Percentiles rank a stretch among this genome's conserved stretches.
phyloP scores from a whole-genome alignment of 2,113 vertebrate species.

The Scomber scombrus region DNA sequence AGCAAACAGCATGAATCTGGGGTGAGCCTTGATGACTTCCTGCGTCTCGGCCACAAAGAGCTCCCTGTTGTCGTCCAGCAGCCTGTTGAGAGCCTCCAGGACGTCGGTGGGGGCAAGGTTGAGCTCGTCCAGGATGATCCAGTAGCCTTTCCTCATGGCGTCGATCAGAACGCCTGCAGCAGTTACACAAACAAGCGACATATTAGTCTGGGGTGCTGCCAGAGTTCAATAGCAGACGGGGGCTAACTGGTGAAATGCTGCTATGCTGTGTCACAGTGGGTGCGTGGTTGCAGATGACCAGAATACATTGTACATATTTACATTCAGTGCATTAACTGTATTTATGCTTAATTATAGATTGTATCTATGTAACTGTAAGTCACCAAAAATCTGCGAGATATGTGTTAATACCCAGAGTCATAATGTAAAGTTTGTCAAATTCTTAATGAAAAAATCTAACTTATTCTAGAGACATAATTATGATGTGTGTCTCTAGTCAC shows the following conservation, averaged over 20 bases:
- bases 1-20: constrained; percentile 97
- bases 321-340: not conserved
- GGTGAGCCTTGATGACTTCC: constrained; percentile 95
- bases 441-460: no score
- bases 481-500: no score
- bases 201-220: not conserved
- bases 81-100: constrained; percentile 95
- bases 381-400: no score
- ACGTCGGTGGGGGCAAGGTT: constrained; percentile 98
- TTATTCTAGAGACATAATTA: no score
- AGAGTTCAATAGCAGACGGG: not conserved
- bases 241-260: not conserved
- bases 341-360: no score
- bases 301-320: not conserved
- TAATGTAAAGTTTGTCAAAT: no score
- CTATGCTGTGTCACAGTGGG: not conserved
- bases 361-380: no score
- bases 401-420: no score
- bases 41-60: constrained; percentile 96
- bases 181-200: not conserved
- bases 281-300: not conserved
- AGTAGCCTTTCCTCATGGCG: constrained; percentile 98
- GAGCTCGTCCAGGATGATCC: constrained; percentile 97
- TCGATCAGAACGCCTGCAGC: constrained; percentile 92
- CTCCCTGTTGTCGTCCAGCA: constrained; percentile 97